Base-by-base conservation (phyloP, 2,888 invertebrate species). In the Bombylius discolor region DNA sequence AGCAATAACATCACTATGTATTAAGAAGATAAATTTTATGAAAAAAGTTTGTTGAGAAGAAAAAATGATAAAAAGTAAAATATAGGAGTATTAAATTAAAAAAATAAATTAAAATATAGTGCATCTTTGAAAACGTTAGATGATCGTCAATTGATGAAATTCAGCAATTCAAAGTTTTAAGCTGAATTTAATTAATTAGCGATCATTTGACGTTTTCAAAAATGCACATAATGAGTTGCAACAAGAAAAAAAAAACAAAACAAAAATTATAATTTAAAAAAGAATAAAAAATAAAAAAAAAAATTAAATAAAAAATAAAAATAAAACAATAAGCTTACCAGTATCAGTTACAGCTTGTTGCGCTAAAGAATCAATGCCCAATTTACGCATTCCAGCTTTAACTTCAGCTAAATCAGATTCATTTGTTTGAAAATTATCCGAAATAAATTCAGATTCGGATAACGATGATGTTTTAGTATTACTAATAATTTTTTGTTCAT, bases 311-410 rank as follows among this genome's bases (percentile, higher is more conserved):
- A 51, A 52, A 52, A 49, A 56, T 56, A 60, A 61, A 56, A 61
- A 52, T 60, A 58, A 60, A 63, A 53, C 57, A 56, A 52, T 57
- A 60, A 61, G 68, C 69, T 74, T 73, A 72, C 72, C 78, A 78
- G 79, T 70, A 77, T 79, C 78, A 23, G 23, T 39, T 72, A 76
- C 74, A 66, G 74, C 75, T 61, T 77, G 71, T 65, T 76, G 70
- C 60, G 70, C 75, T 67, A 78, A 71, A 55, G 81, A 76, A 66
- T 79, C 79, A 68, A 83, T 78, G 63, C 82, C 82, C 62, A 88
- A 77, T 72, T 82, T 83, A 73, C 83, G 71, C 82, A 88, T 85
- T 66, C 85, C 85, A 68, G 85, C 83, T 67, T 82, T 81, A 60
- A 85, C 85, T 73, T 87, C 85, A 67, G 82, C 82, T 68, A 85